A percentile compares a stretch with the other conserved stretches of the same genome.
These are phyloP conservation scores for Cynoglossus semilaevis DNA, from an alignment of 2,113 vertebrate species.

Conservation along the genomic window DNA sequence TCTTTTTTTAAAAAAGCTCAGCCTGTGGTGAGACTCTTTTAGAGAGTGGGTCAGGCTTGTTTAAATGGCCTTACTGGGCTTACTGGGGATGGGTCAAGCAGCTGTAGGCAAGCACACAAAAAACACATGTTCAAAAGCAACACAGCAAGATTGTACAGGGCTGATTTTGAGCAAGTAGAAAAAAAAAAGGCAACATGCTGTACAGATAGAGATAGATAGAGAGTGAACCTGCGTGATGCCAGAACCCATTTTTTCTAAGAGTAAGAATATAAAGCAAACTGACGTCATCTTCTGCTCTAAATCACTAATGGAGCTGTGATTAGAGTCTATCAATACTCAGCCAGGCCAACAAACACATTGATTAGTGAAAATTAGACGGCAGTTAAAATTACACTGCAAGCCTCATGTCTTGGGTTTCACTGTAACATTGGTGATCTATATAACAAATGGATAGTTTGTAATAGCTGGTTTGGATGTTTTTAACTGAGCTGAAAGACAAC, in stretches of 20 bases:
- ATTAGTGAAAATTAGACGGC: conserved; percentile 40
- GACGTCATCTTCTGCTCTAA: conserved; percentile 12
- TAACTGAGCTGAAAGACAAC: too few relatives aligned
- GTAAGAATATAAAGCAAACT: conserved; percentile 5
- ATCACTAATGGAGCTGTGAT: conserved; percentile 25
- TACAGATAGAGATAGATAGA: too few relatives aligned
- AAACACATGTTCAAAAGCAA: conserved; percentile 32
- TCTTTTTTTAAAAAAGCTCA: conserved; percentile 28
- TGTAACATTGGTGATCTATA: conserved; percentile 2
- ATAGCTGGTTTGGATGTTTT: too few relatives aligned
- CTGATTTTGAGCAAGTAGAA: conserved; percentile 5
- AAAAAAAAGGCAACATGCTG: background rate
- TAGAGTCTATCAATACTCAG: conserved; percentile 29
- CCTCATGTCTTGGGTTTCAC: background rate
- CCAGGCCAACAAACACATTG: conserved; percentile 31
- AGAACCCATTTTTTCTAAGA: background rate
- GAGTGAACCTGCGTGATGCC: background rate
- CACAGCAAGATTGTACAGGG: background rate
- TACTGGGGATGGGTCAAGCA: conserved; percentile 26
- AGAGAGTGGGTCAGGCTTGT: conserved; percentile 11
- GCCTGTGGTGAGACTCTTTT: conserved; percentile 22
- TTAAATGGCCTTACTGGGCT: conserved; percentile 21
- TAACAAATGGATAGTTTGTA: conserved; percentile 16
- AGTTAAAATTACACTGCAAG: conserved; percentile 20
- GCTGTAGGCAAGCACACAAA: conserved; percentile 18